Base-by-base conservation (phyloP, 2,113 vertebrate genomes). In the Caranx melampygus region DNA sequence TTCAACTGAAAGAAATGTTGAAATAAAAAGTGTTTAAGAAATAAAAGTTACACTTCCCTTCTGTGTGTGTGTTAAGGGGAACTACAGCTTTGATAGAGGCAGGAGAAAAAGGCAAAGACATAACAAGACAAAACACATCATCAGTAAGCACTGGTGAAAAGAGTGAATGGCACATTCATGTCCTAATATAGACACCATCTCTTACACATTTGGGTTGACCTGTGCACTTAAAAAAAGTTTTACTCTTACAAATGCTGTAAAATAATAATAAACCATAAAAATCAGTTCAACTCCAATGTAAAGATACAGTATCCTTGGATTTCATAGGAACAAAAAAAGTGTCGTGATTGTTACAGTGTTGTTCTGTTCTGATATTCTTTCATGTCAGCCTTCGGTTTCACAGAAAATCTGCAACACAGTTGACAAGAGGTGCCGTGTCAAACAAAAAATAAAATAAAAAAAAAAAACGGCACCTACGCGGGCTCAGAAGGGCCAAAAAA, bases 161-260 rank as follows among this genome's bases (percentile, higher is more conserved):
- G 31, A 67, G 20, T 75, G 64, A 89, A 92, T 90, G 91, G 89
- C 92, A 93, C 90, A 51, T 77, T 51, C 60, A 67, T 13, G 68
- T 89, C 82, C 58, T 60, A 26, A 8, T 2, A 15, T 52, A 78
- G 74, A 84, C 73, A 51, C 60, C 80, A 64, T 68, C 75, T 65
- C 59, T 54, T 61, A 71, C 45, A 79, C 40, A 54, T 69, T n/a
- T 72, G 61, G 61, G 71, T 21, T 87, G 18, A 77, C 77, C 51
- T 40, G 54, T 74, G 65, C 62, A 79, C 65, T 71, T 75, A 2
- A 66, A 73, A 42, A 42, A 52, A 71, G 40, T 35, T 81, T 81
- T 7, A 40, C 44, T 64, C 66, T 49, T 47, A 77, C 35, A 70
- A 72, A 71, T 63, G 70, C 31, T 44, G 61, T 70, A 49, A 84